Evolutionary conservation across 2,797 vertebrate species (phyloP).

Genomic region (Macropus fuliginosus): DNA sequence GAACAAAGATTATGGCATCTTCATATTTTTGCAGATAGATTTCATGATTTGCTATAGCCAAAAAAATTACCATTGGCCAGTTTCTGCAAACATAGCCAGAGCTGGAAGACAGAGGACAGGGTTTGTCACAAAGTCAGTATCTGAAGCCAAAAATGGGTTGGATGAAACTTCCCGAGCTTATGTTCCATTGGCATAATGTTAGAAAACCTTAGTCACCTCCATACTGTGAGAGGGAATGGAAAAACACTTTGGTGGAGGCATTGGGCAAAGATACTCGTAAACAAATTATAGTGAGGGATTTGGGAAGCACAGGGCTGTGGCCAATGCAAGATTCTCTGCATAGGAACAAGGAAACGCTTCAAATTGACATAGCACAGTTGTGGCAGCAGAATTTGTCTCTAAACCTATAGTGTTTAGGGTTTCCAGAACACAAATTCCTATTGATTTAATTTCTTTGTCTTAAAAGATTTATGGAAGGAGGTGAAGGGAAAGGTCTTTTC

Average conservation of each 20-base stretch:
- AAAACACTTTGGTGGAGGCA: neutral
- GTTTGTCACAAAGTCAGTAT: neutral
- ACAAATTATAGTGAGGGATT: neutral
- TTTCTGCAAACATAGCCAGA: neutral
- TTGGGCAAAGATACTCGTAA: neutral
- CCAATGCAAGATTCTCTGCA: neutral
- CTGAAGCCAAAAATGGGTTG: neutral
- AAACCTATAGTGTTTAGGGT: neutral
- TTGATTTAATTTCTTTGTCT: neutral
- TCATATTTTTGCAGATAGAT: neutral
- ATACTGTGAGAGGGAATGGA: neutral
- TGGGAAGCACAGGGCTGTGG: neutral
- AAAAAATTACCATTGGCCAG: neutral
- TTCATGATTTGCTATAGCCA: neutral
- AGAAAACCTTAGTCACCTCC: neutral
- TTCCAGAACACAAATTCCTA: slow-evolving; percentile 10
- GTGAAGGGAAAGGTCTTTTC: slow-evolving; percentile 10
- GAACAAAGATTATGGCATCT: neutral
- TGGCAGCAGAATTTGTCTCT: neutral
- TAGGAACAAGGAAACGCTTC: neutral
- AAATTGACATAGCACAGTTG: neutral
- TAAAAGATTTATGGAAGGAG: neutral
- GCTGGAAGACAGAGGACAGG: neutral
- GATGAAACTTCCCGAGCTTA: neutral
- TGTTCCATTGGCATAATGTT: neutral